phyloP scores from a whole-genome alignment of 2,888 invertebrate species.

The Galerucella nymphaeae region DNA sequence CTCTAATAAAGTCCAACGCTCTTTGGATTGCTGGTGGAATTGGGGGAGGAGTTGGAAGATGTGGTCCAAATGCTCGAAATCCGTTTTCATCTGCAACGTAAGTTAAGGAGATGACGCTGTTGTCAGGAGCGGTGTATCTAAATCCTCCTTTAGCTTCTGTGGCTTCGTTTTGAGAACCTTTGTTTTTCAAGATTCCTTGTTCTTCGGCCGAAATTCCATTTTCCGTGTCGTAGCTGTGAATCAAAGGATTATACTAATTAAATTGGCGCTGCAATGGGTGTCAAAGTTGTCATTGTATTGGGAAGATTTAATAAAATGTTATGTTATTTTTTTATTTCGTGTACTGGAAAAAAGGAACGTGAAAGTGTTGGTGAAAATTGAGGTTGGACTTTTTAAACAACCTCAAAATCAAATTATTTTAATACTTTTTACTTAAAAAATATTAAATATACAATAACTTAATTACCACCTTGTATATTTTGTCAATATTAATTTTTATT shows the following conservation, averaged over 20 bases:
- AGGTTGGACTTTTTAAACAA: no score
- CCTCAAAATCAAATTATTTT: no score
- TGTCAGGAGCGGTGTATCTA: conserved; percentile 78
- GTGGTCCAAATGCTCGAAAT: conserved; percentile 67
- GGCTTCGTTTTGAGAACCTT: conserved; percentile 43
- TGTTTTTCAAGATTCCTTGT: conserved; percentile 62
- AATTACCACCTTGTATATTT: no score
- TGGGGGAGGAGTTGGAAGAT: conserved; percentile 73
- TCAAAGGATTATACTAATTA: not conserved
- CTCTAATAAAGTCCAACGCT: conserved; percentile 74
- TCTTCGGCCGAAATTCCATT: conserved; percentile 73
- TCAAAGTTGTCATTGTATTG: no score
- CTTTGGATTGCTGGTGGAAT: conserved; percentile 76
- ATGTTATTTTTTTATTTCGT: no score
- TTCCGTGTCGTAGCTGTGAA: conserved; percentile 65
- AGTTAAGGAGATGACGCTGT: conserved; percentile 55
- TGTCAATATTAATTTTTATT: no score
- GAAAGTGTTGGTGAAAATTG: no score
- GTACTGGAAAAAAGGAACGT: no score
- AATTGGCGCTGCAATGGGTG: no score
- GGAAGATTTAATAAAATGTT: no score
- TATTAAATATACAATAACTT: no score
- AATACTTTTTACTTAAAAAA: no score
- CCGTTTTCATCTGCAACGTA: conserved; percentile 73
- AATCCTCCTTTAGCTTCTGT: conserved; percentile 69